phyloP scores from a whole-genome alignment of 2,113 vertebrate species.

The Glaucomys volans region DNA sequence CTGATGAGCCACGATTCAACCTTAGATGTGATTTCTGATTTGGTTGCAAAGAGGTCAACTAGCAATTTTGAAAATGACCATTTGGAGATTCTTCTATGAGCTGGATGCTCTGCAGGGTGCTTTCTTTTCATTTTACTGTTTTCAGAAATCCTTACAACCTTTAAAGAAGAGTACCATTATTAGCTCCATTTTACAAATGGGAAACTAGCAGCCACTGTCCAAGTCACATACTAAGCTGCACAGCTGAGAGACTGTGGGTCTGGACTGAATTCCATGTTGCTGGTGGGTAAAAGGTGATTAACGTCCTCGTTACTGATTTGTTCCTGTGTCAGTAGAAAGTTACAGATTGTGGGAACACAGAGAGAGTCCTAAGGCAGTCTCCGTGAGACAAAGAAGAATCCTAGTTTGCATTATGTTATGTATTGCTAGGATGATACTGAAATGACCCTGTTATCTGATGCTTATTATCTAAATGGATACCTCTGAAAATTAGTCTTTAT shows the following conservation, averaged over 20 bases:
- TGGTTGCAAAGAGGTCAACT: not conserved
- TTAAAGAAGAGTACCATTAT: not conserved
- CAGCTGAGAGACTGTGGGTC: not conserved
- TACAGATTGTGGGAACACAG: not conserved
- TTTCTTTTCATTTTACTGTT: not conserved
- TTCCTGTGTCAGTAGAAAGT: not conserved
- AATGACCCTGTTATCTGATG: not conserved
- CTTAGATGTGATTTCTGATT: not conserved
- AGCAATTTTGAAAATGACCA: slow-evolving; percentile 9
- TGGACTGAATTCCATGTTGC: not conserved
- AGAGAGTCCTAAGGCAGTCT: not conserved
- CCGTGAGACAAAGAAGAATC: not conserved
- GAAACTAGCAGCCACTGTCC: not conserved
- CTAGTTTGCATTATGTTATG: not conserved
- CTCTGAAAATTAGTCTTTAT: not conserved
- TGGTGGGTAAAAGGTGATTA: not conserved
- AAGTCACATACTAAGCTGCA: not conserved
- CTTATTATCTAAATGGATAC: not conserved
- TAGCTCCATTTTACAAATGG: not conserved
- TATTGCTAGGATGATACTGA: not conserved
- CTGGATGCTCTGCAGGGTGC: not conserved
- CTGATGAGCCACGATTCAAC: not conserved
- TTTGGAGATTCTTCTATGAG: not conserved
- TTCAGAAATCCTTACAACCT: not conserved
- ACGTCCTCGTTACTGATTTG: not conserved